Percentiles rank a stretch among this genome's conserved stretches.
phyloP scores from a whole-genome alignment of 2,797 vertebrate genomes.

The Oceanodroma leucorhoa region DNA sequence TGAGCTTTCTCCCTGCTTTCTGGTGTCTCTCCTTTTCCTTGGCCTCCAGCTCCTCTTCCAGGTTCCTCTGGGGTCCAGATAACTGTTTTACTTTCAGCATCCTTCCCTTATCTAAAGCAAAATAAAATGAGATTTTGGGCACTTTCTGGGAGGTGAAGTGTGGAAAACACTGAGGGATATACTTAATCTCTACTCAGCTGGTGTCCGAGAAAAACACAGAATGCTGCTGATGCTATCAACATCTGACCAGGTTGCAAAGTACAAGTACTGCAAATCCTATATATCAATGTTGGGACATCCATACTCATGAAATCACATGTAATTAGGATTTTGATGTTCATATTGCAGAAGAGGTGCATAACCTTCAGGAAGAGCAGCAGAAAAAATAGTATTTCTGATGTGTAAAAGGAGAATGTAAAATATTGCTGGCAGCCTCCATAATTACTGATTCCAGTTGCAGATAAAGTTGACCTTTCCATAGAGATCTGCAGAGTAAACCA shows the following conservation, averaged over 20 bases:
- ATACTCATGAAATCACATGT: neutral
- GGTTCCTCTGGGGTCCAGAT: neutral
- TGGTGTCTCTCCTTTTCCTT: neutral
- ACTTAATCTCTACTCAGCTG: neutral
- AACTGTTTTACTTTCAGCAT: neutral
- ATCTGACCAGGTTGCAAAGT: neutral
- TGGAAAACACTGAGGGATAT: neutral
- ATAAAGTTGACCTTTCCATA: neutral
- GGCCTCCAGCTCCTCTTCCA: neutral
- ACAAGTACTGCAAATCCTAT: neutral
- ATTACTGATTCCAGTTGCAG: neutral
- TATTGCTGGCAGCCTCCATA: neutral
- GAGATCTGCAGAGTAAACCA: neutral
- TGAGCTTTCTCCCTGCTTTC: neutral
- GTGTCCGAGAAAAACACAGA: neutral
- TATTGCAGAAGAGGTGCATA: neutral
- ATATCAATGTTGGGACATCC: neutral
- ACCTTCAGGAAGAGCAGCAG: neutral
- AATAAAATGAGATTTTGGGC: neutral
- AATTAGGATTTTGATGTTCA: neutral
- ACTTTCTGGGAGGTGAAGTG: neutral
- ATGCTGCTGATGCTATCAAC: neutral
- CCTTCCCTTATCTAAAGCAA: neutral
- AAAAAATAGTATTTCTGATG: neutral
- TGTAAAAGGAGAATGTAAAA: neutral